These are phyloP conservation scores for Cranoglanis bouderius DNA, from an alignment of 2,113 vertebrate genomes.

Conservation along the genomic window DNA sequence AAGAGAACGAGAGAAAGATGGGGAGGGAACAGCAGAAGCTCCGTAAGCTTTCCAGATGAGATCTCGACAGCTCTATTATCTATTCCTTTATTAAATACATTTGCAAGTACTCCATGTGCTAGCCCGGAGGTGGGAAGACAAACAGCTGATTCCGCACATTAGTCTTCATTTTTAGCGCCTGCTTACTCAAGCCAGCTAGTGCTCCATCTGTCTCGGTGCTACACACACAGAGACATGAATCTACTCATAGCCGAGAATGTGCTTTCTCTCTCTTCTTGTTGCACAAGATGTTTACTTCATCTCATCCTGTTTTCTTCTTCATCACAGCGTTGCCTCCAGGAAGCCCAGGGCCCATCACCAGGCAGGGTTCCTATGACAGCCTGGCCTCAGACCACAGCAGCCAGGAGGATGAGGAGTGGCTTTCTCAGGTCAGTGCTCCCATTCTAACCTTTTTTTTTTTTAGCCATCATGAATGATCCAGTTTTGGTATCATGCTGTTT, in stretches of 20 bases:
- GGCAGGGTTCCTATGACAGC: constrained; percentile 93
- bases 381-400: constrained; percentile 90
- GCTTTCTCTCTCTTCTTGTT: constrained; percentile 29
- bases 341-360: constrained; percentile 88
- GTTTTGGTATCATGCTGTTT: neutral
- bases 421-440: constrained; percentile 86
- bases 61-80: constrained; percentile 68
- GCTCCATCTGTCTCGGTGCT: constrained; percentile 66
- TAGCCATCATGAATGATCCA: neutral
- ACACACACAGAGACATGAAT: constrained; percentile 24
- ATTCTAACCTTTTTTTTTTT: neutral
- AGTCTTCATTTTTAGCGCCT: constrained; percentile 64
- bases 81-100: constrained; percentile 64
- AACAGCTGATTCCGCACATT: constrained; percentile 66
- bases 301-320: constrained; percentile 21
- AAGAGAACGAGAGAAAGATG: neutral
- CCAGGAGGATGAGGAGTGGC: constrained; percentile 96
- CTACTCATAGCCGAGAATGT: constrained; percentile 22
- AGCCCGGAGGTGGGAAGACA: constrained; percentile 50
- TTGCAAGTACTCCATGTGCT: constrained; percentile 52
- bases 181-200: constrained; percentile 69
- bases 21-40: constrained; percentile 38
- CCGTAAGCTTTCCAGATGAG: constrained; percentile 66
- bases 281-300: constrained; percentile 22
- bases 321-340: constrained; percentile 83